Base-by-base conservation (phyloP, 2,888 invertebrate species). In the Rotaria magnacalcarata region DNA sequence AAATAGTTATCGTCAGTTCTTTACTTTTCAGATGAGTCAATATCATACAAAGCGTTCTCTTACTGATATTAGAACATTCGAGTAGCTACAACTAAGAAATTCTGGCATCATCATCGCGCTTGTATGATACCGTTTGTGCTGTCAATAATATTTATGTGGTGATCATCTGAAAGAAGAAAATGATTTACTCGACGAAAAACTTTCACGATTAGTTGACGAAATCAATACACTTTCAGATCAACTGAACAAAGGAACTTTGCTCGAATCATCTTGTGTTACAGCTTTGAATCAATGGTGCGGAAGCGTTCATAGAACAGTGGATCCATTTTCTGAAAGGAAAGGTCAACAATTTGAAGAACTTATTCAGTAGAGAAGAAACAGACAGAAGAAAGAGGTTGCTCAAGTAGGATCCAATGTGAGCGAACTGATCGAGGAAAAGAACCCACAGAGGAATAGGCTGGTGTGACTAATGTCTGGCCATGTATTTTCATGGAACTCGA, bases 101-200 rank as follows among this genome's bases (percentile, higher is more conserved):
- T 21, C 34, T 75, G 43, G 75, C 75, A 11, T 75, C 75, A 11
- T 43, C 75, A 75, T 21, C 47, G 1, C 80, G 24, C 0, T 5
- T 11, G 0, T 80, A 47, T 47, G 0, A n/a, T 80, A 3, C 47
- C 47, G 43, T 24, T 47, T 80, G 8, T 80, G 80, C 14, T 80
- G 80, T 80, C 24, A 80, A 47, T 47, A 80, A 16, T 80, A 80
- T 80, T 80, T 80, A 14, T 80, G 80, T n/a, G n/a, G 5, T 24
- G 47, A 80, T n/a, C 80, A 80, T 80, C n/a, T 80, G 8, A 80
- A 24, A 8, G 21, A 80, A 80, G 47, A 80, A 11, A 11, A 47
- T 47, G 4, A 43, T 7, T n/a, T 47, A 80, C 43, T 80, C 6
- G 47, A 80, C 47, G n/a, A 1, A 14, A 47, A 80, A 80, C 24